These are phyloP conservation scores for Capromys pilorides DNA, from an alignment of 2,797 vertebrate genomes.

Conservation along the genomic window DNA sequence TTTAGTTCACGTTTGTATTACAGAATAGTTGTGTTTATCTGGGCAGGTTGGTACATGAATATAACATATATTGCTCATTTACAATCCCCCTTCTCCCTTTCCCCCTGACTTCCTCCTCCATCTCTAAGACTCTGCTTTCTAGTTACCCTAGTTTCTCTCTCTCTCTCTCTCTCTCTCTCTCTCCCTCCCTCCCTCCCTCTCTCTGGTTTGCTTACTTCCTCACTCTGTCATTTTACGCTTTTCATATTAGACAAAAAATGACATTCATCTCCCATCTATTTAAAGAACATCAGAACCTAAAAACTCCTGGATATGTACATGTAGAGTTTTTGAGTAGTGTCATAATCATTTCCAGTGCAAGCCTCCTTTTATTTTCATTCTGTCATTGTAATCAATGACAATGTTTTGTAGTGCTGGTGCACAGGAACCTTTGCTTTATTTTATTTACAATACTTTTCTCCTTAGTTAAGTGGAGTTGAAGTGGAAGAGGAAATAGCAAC, in stretches of 20 bases:
- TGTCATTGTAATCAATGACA: constrained; percentile 33
- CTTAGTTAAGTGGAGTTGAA: constrained; percentile 66
- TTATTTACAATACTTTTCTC: constrained; percentile 64
- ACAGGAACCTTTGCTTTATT: constrained; percentile 49
- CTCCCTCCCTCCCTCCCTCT: neutral
- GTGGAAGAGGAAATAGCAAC: constrained; percentile 75
- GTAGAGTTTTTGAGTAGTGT: constrained; percentile 14
- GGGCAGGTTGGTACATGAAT: neutral
- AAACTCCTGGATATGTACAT: constrained; percentile 10
- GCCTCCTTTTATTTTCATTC: constrained; percentile 46
- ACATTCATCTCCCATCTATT: neutral
- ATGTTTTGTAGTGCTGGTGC: constrained; percentile 21
- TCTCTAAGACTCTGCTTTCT: neutral
- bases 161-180: neutral
- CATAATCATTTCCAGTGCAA: constrained; percentile 45
- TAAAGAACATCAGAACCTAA: constrained; percentile 43
- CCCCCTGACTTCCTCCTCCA: neutral
- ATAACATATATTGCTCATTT: neutral
- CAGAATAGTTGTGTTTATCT: neutral
- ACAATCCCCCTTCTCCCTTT: neutral
- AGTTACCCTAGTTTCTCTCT: neutral
- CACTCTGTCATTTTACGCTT: neutral
- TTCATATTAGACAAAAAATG: neutral
- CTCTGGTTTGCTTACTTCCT: neutral
- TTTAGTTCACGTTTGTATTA: neutral